A percentile compares a stretch with the other conserved stretches of the same genome.
Evolutionary conservation across 2,888 invertebrate genomes (phyloP).

Genomic region (Poecilobothrus nobilitatus): DNA sequence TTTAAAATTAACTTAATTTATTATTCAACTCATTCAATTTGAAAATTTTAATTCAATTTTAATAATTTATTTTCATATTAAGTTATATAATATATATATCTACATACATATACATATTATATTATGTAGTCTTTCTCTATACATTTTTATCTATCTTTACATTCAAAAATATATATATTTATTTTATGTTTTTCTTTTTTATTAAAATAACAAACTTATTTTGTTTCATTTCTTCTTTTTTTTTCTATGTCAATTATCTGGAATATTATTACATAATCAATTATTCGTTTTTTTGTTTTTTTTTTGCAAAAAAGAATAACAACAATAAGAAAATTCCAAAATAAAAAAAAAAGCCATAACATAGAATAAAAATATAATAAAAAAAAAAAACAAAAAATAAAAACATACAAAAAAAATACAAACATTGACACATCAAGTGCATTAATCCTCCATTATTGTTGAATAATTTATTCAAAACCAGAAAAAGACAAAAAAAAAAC

Average conservation of each 20-base stretch:
- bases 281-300: neutral
- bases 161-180: neutral
- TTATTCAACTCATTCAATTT: constrained; percentile 1
- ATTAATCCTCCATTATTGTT: constrained; percentile 6
- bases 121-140: too few species aligned
- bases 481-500: neutral
- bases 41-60: neutral
- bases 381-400: neutral
- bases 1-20: neutral
- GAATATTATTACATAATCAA: neutral
- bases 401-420: neutral
- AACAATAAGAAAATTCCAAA: neutral
- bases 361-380: neutral
- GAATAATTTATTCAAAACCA: constrained; percentile 3
- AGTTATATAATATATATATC: neutral
- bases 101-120: neutral
- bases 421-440: constrained; percentile 6
- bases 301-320: neutral
- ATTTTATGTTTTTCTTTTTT: neutral
- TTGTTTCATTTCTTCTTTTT: neutral
- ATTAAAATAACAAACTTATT: neutral
- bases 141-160: too few species aligned
- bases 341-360: neutral
- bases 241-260: neutral
- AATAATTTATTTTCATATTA: neutral